phyloP scores from a whole-genome alignment of 2,797 vertebrate species.

The Distichodus sexfasciatus region DNA sequence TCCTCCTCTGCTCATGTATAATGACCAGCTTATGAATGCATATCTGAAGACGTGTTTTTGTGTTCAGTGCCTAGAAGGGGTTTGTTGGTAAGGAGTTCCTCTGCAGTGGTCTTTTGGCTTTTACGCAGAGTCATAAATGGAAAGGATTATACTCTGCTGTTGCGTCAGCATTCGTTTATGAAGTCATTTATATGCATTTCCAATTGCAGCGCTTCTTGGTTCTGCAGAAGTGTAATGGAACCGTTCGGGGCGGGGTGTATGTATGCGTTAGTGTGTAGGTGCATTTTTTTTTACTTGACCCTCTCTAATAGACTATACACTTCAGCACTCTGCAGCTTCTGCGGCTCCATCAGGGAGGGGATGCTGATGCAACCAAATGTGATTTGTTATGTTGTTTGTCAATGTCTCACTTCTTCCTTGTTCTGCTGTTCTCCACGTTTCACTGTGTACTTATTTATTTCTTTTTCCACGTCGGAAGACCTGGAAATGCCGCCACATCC shows the following conservation, averaged over 20 bases:
- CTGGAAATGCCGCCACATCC: constrained; percentile 28
- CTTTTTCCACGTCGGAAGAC: background rate
- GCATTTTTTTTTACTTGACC: background rate
- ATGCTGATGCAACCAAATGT: constrained; percentile 38
- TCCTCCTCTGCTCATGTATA: too few relatives aligned
- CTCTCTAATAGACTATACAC: background rate
- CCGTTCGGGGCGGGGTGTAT: background rate
- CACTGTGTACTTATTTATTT: background rate
- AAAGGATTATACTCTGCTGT: background rate
- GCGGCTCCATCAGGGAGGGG: constrained; percentile 2
- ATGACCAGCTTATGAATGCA: too few relatives aligned
- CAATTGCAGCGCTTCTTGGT: constrained; percentile 7
- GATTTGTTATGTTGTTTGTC: constrained; percentile 42
- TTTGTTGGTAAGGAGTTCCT: constrained; percentile 26
- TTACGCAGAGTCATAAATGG: background rate
- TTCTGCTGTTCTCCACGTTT: background rate
- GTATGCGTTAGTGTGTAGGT: too few relatives aligned
- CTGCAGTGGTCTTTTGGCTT: background rate
- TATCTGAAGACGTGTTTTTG: too few relatives aligned
- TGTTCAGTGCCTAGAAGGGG: constrained; percentile 5
- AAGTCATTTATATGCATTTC: constrained; percentile 30
- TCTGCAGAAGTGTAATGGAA: background rate
- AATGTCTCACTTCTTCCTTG: constrained; percentile 18
- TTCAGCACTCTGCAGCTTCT: background rate
- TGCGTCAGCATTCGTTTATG: constrained; percentile 14